A percentile compares a stretch with the other conserved stretches of the same genome.
Evolutionary conservation across 2,888 invertebrate genomes (phyloP).

Genomic region (Arctia plantaginis): DNA sequence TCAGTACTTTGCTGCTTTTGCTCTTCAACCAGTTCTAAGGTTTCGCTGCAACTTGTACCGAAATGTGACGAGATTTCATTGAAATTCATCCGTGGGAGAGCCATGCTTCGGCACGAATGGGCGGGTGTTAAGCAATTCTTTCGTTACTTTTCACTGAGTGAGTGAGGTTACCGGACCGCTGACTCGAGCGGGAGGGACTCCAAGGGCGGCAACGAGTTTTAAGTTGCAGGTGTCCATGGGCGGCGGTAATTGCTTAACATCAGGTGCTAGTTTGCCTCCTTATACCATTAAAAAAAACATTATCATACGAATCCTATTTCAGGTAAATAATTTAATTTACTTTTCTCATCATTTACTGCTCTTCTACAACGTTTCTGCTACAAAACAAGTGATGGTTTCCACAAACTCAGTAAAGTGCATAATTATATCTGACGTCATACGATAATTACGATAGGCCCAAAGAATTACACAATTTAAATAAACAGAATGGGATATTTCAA

Average conservation of each 20-base stretch:
- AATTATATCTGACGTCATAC: neutral
- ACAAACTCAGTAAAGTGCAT: neutral
- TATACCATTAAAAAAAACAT: too few species aligned
- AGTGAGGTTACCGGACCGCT: too few species aligned
- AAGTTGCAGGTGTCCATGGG: too few species aligned
- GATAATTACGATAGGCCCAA: neutral
- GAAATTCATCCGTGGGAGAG: too few species aligned
- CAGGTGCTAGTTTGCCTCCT: too few species aligned
- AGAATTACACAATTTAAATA: neutral
- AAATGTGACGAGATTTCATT: neutral
- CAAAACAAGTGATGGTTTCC: neutral
- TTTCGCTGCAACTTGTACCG: neutral
- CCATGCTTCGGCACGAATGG: too few species aligned
- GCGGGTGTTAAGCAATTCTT: too few species aligned
- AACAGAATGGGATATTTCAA: neutral
- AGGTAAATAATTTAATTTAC: neutral
- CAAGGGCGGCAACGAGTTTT: too few species aligned
- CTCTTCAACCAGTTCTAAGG: neutral
- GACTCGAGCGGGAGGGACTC: too few species aligned
- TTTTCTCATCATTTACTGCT: neutral
- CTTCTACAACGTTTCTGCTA: neutral
- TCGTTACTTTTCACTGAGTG: too few species aligned
- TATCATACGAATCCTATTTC: neutral
- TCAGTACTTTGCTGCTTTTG: neutral
- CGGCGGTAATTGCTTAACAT: too few species aligned